phyloP scores from a whole-genome alignment of 2,888 invertebrate species.

The Peribatodes rhomboidaria region DNA sequence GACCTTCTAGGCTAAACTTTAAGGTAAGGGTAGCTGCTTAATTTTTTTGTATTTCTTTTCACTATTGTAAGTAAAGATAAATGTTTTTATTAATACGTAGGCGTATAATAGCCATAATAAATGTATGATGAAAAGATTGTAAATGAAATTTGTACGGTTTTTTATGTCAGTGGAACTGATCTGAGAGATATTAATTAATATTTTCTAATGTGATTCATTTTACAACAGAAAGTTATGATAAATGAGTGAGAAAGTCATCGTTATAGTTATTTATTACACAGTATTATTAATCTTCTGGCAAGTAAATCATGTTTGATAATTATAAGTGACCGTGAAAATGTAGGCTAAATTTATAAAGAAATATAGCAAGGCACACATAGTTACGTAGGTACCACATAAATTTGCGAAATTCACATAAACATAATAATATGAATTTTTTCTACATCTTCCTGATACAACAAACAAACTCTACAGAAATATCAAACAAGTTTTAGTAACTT shows the following conservation, averaged over 20 bases:
- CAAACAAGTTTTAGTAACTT: too few relatives aligned
- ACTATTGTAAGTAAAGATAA: slow-evolving; percentile 54
- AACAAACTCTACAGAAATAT: too few relatives aligned
- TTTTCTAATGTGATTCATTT: slow-evolving; percentile 25
- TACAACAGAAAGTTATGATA: slow-evolving; percentile 15
- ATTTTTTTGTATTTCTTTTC: slow-evolving; percentile 39
- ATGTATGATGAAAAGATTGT: slow-evolving; percentile 65
- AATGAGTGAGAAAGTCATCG: background rate
- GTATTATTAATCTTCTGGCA: too few relatives aligned
- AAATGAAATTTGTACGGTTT: slow-evolving; percentile 56
- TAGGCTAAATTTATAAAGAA: too few relatives aligned
- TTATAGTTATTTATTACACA: too few relatives aligned
- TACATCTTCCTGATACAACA: too few relatives aligned
- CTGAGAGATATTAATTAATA: slow-evolving; percentile 32
- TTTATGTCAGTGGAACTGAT: slow-evolving; percentile 36
- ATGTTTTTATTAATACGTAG: slow-evolving; percentile 60
- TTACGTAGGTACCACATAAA: too few relatives aligned
- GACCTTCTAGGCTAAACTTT: slow-evolving; percentile 35
- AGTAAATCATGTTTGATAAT: too few relatives aligned
- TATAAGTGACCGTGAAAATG: background rate
- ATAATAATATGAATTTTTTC: too few relatives aligned
- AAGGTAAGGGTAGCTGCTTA: slow-evolving; percentile 1
- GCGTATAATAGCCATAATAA: slow-evolving; percentile 67
- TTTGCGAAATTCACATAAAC: too few relatives aligned
- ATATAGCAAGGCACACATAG: too few relatives aligned